phyloP scores from a whole-genome alignment of 30 jellyfish, hydroid and myxozoan species.

The Hydractinia echinata region DNA sequence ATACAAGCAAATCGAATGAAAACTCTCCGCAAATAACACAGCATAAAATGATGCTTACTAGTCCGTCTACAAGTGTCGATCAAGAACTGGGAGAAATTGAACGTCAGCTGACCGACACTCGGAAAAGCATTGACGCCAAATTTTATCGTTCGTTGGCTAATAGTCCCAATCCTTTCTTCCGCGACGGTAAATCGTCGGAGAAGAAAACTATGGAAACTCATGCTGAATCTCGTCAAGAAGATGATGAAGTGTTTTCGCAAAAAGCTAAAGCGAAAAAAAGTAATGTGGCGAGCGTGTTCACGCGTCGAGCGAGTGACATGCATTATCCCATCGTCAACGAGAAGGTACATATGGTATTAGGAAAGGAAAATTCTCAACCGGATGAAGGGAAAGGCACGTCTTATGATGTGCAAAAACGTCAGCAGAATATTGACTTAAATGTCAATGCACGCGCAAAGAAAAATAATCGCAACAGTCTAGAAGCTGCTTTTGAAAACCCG shows the following conservation, averaged over 20 bases:
- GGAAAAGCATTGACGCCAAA: slow-evolving; percentile 96
- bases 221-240: slow-evolving; percentile 10
- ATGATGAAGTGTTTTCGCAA: slow-evolving; percentile 18
- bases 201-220: not conserved
- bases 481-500: slow-evolving; percentile 33
- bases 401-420: not conserved
- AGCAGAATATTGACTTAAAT: not conserved
- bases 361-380: not conserved
- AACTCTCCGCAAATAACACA: not conserved
- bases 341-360: not conserved
- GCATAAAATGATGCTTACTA: not conserved
- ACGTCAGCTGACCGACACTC: slow-evolving; percentile 74
- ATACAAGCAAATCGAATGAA: not conserved
- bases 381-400: not conserved
- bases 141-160: slow-evolving; percentile 77
- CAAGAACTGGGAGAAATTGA: slow-evolving; percentile 89
- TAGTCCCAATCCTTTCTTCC: slow-evolving; percentile 47
- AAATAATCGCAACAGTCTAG: slow-evolving; percentile 28
- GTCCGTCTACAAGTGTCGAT: slow-evolving; percentile 57
- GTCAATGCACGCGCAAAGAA: not conserved
- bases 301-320: not conserved
- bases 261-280: not conserved
- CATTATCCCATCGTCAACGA: slow-evolving; percentile 17
- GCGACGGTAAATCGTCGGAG: slow-evolving; percentile 20
- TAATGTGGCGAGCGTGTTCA: not conserved